Conservation (phyloP, 2,888 invertebrate genomes). For the Buathra laborator region DNA sequence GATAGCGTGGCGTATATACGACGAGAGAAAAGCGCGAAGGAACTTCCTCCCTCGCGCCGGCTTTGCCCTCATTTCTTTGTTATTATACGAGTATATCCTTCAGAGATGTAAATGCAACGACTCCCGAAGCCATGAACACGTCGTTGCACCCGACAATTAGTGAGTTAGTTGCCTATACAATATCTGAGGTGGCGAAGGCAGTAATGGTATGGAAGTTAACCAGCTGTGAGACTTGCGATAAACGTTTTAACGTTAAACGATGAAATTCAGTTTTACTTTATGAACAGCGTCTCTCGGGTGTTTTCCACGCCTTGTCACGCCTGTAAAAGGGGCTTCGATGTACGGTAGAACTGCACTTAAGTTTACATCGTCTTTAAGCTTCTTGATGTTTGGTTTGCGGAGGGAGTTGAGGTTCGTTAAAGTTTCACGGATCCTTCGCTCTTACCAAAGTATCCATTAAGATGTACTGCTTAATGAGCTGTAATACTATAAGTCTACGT, state of each 20-base stretch:
- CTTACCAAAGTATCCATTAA: neutral
- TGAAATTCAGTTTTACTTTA: constrained; percentile 53
- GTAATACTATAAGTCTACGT: neutral
- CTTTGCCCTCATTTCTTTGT: constrained; percentile 28
- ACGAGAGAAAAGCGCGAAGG: neutral
- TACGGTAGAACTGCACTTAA: neutral
- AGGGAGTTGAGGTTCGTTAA: neutral
- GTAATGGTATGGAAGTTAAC: constrained; percentile 23
- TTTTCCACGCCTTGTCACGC: constrained; percentile 1
- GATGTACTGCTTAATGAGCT: neutral
- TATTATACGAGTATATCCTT: constrained; percentile 41
- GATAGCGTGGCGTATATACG: neutral
- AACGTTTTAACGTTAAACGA: constrained; percentile 62
- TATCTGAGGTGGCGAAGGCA: neutral
- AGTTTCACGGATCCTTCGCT: constrained; percentile 1
- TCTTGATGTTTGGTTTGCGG: constrained; percentile 6
- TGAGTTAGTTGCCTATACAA: constrained; percentile 25
- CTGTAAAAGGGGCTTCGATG: neutral
- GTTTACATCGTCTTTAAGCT: neutral
- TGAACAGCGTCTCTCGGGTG: constrained; percentile 18
- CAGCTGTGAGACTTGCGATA: constrained; percentile 50
- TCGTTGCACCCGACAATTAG: constrained; percentile 60
- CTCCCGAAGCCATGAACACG: constrained; percentile 51
- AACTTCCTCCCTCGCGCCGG: constrained; percentile 12
- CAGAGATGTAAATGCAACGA: constrained; percentile 65